Evolutionary conservation across 2,113 vertebrate genomes (phyloP).

Genomic region (Phyllostomus hastatus): DNA sequence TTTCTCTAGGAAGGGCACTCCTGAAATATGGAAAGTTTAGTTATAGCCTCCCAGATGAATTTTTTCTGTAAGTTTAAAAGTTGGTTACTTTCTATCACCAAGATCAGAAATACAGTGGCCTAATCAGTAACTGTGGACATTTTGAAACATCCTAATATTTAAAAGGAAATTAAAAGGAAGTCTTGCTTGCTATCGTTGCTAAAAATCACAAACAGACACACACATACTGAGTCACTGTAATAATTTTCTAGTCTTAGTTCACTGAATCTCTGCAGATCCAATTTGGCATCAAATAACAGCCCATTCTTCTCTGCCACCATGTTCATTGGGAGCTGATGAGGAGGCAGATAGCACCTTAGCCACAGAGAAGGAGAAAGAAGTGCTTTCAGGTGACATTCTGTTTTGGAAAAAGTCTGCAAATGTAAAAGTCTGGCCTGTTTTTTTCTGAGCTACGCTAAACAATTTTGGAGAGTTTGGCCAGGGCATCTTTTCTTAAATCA

Average conservation of each 20-base stretch:
- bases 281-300: conserved; percentile 69
- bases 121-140: conserved; percentile 71
- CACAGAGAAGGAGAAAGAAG: conserved; percentile 29
- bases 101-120: conserved; percentile 72
- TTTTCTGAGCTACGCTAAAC: conserved; percentile 32
- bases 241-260: conserved; percentile 72
- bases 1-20: background rate
- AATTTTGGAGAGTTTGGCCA: background rate
- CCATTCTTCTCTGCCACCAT: conserved; percentile 73
- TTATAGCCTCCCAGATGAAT: background rate
- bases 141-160: conserved; percentile 80
- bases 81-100: conserved; percentile 74
- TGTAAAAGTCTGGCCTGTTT: conserved; percentile 15
- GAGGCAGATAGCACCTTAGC: conserved; percentile 57
- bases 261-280: conserved; percentile 62
- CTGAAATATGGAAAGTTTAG: conserved; percentile 30
- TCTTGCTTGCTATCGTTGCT: conserved; percentile 75
- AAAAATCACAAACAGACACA: conserved; percentile 73
- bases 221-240: conserved; percentile 77
- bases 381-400: conserved; percentile 51
- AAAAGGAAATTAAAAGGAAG: conserved; percentile 84
- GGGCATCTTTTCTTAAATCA: background rate
- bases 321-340: conserved; percentile 50
- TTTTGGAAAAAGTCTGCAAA: conserved; percentile 38
- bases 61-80: conserved; percentile 62